Evolutionary conservation across 2,888 invertebrate genomes (phyloP), one percentile per base, ranked within the genome.

Genomic region (Embidobia sp.): DNA sequence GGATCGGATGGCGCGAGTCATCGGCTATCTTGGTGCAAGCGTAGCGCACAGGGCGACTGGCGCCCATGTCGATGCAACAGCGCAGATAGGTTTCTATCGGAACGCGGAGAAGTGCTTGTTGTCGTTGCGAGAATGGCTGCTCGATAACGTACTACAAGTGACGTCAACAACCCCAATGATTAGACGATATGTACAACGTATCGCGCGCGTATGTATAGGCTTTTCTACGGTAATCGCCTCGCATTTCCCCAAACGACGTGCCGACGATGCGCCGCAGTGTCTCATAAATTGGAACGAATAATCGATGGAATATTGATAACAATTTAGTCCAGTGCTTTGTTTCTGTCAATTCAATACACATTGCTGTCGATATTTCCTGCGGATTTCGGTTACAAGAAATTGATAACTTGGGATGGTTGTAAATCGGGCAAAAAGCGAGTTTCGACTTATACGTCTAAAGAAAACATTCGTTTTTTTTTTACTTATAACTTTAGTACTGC

Each of bases 151-250:
- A 64, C 51, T 59, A 74, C 59, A 29, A 53, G 51, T 74, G 74
- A 74, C 74, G 74, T 74, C 66, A 74, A 74, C 74, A 74, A 53
- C 59, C 57, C 66, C 66, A 51, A 66, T 66, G 44, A 74, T 66
- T 74, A 63, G 63, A 55, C 40, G 46, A 40, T 51, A 70, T 49
- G 29, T 31, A 6, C 57, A 15, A n/a, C 29, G 48, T 27, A 7
- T 11, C n/a, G 31, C 10, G 13, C n/a, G 29, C n/a, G 37, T 11
- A 19, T 27, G 33, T 53, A 22, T 26, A 37, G 42, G 31, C 5
- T 44, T n/a, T 31, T 19, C 13, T 6, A 22, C 42, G 7, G 31
- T 57, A 57, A 57, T 44, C 44, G 3, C 31, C 31, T 13, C 22
- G 48, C 42, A 13, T 44, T 57, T 31, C 11, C 8, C 19, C 48